These are phyloP conservation scores for Orientallactaga bullata DNA, from an alignment of 2,113 vertebrate genomes.

Conservation along the genomic window DNA sequence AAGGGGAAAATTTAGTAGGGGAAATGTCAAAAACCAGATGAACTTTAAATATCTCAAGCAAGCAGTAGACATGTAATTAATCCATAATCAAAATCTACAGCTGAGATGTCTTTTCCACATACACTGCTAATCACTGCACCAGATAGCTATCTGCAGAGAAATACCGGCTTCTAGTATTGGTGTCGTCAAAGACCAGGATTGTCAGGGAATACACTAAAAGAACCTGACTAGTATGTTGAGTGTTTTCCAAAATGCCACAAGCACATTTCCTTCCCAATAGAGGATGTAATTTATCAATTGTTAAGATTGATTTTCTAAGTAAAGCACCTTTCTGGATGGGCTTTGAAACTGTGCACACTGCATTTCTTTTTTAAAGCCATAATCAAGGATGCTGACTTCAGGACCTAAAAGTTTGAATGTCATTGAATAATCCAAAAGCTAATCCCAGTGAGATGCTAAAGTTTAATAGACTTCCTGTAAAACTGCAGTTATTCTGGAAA, in stretches of 20 bases:
- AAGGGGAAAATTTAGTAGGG: not conserved
- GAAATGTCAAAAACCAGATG: not conserved
- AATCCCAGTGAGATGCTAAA: conserved; percentile 36
- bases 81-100: conserved; percentile 39
- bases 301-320: conserved; percentile 74
- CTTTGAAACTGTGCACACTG: conserved; percentile 59
- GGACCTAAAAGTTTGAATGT: conserved; percentile 51
- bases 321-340: conserved; percentile 65
- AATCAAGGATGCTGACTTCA: conserved; percentile 65
- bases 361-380: conserved; percentile 69
- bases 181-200: conserved; percentile 14
- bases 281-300: conserved; percentile 69
- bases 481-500: conserved; percentile 50
- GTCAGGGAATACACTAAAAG: conserved; percentile 66
- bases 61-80: conserved; percentile 22
- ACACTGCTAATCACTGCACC: not conserved
- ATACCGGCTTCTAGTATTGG: not conserved
- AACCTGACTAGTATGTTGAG: conserved; percentile 52
- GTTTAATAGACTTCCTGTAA: conserved; percentile 38
- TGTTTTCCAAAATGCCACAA: conserved; percentile 69
- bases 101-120: not conserved
- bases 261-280: conserved; percentile 58
- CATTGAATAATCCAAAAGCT: conserved; percentile 27
- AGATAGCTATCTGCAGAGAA: conserved; percentile 13
- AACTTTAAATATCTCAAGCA: not conserved